Percentiles rank a stretch among this genome's conserved stretches.
These are phyloP conservation scores for Lomographa bimaculata DNA, from an alignment of 2,888 invertebrate genomes.

Conservation along the genomic window DNA sequence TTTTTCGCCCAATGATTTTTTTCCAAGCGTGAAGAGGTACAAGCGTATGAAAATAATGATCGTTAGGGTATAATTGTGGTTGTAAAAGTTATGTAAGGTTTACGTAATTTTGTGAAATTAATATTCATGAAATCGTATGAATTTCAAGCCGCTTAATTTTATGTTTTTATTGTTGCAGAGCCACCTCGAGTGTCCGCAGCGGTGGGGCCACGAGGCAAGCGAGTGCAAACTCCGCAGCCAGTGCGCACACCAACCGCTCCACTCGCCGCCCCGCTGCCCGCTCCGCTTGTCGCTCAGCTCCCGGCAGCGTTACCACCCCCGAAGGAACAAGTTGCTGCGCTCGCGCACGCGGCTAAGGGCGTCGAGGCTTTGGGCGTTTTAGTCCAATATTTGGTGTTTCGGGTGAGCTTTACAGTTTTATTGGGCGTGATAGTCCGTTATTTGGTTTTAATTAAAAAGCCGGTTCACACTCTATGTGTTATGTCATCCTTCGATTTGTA, in stretches of 20 bases:
- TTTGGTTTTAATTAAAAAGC: no score
- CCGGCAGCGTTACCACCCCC: conserved; percentile 42
- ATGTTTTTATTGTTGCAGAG: conserved; percentile 48
- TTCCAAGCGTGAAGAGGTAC: conserved; percentile 10
- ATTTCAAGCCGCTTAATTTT: conserved; percentile 4
- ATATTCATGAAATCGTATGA: conserved; percentile 15
- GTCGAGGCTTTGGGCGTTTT: conserved; percentile 93
- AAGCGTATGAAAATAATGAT: conserved; percentile 9
- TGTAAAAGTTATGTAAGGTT: not conserved
- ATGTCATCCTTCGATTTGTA: no score
- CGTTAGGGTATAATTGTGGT: not conserved
- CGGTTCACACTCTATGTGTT: no score
- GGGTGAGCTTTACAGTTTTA: conserved; percentile 83
- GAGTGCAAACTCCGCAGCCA: conserved; percentile 69
- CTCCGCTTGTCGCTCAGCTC: conserved; percentile 33
- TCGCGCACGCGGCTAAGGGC: conserved; percentile 85
- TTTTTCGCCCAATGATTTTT: conserved; percentile 9
- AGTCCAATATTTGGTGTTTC: conserved; percentile 92
- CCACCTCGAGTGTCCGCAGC: conserved; percentile 71
- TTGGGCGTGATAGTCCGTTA: no score
- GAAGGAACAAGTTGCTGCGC: conserved; percentile 62
- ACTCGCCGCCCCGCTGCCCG: conserved; percentile 37
- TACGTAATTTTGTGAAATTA: conserved; percentile 9
- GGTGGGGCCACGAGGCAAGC: conserved; percentile 72
- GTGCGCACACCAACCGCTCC: conserved; percentile 54